phyloP scores from a whole-genome alignment of 2,113 vertebrate genomes.

The Myotis lucifugus region DNA sequence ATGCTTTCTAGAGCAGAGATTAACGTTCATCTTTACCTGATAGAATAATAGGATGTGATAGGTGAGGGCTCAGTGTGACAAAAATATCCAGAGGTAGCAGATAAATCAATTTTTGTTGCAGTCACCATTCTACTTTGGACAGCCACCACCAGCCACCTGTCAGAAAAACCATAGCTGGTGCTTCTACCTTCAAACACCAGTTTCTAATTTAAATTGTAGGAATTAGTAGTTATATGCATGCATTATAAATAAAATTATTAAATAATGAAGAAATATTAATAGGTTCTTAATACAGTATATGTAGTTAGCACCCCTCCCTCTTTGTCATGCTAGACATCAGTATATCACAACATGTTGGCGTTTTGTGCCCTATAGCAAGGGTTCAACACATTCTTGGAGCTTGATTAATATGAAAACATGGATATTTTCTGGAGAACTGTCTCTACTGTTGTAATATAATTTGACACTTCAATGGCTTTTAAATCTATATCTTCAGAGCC shows the following conservation, averaged over 20 bases:
- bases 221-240: constrained; percentile 21
- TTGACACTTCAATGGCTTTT: constrained; percentile 75
- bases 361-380: constrained; percentile 41
- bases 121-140: neutral
- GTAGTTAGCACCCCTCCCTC: neutral
- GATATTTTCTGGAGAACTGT: constrained; percentile 64
- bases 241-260: constrained; percentile 2
- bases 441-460: constrained; percentile 73
- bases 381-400: constrained; percentile 50
- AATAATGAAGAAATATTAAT: neutral
- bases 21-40: neutral
- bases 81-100: neutral
- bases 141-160: neutral
- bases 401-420: constrained; percentile 72
- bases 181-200: neutral
- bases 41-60: neutral
- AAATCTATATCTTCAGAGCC: constrained; percentile 75
- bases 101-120: neutral
- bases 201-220: constrained; percentile 31
- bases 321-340: constrained; percentile 20
- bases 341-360: constrained; percentile 2
- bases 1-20: neutral
- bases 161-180: neutral
- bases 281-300: neutral
- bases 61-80: neutral